These are phyloP conservation scores for Stigmatopora nigra DNA, from an alignment of 2,113 vertebrate genomes.

Conservation along the genomic window DNA sequence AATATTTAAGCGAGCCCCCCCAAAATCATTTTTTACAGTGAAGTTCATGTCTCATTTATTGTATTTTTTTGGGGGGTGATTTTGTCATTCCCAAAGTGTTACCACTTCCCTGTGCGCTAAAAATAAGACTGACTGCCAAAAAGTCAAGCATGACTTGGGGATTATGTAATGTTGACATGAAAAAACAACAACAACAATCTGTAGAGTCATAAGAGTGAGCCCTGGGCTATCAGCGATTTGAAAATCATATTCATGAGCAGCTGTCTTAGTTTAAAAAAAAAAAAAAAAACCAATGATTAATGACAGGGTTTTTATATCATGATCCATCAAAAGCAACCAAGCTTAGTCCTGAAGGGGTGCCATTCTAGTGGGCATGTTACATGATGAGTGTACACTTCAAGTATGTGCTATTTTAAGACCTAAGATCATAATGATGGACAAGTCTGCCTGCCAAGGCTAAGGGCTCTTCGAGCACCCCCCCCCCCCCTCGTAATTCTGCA, in stretches of 20 bases:
- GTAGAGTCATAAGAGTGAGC: slow-evolving; percentile 13
- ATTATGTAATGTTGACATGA: slow-evolving; percentile 35
- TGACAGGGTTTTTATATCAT: background rate
- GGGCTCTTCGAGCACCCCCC: slow-evolving; percentile 32
- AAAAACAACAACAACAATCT: slow-evolving; percentile 17
- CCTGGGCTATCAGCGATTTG: slow-evolving; percentile 3
- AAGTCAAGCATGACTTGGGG: slow-evolving; percentile 16
- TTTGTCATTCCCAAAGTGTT: slow-evolving; percentile 2
- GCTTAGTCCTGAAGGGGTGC: slow-evolving; percentile 10
- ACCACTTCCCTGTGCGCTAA: background rate
- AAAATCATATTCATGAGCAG: background rate
- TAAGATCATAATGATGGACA: slow-evolving; percentile 47
- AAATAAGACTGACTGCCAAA: slow-evolving; percentile 5
- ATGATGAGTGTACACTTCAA: slow-evolving; percentile 48
- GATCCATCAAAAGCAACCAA: background rate
- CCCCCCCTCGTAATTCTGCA: slow-evolving; percentile 36
- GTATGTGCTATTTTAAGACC: slow-evolving; percentile 61
- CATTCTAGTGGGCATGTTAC: slow-evolving; percentile 38
- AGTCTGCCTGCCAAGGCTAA: slow-evolving; percentile 40
- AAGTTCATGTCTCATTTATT: too few relatives aligned
- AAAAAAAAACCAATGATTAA: slow-evolving; percentile 2
- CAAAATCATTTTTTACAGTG: too few relatives aligned
- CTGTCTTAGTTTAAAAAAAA: background rate
- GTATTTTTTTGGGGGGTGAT: background rate
- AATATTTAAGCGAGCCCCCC: too few relatives aligned